Evolutionary conservation across 2,888 invertebrate genomes (phyloP), one percentile per base, ranked within the genome.

Genomic region (Noctua janthe): DNA sequence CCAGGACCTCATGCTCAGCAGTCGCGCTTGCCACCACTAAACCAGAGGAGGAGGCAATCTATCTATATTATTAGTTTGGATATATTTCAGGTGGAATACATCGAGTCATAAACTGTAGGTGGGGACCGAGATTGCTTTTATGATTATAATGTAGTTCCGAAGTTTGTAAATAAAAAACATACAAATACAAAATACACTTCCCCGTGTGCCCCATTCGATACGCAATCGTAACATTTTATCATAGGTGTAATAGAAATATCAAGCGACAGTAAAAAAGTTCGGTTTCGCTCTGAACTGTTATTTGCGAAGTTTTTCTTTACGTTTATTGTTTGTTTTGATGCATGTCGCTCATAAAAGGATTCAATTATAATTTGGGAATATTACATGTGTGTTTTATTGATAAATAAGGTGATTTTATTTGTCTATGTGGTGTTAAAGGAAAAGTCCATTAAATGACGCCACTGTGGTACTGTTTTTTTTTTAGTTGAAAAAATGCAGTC

Each of bases 171-270:
- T 97, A 97, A 96, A 96, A 92, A 94, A 39, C 20, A 69, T 94
- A 95, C 94, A 95, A 94, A 95, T 94, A 95, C 94, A 95, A 95
- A 95, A 96, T 94, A 95, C 94, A 89, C 87, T 88, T 91, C 92
- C 93, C 93, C 91, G 93, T 92, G 92, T 89, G 89, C 87, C 75
- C 82, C 88, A 87, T 90, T 90, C 89, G 87, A 89, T 87, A 91
- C 90, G 92, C 91, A 87, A 91, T 94, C 94, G 92, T 95, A 94
- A 96, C 95, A 96, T 96, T 96, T 94, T 94, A 96, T 97, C 97
- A 96, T 96, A 97, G 95, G 96, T 96, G 96, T 95, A 96, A 95
- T 96, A 93, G 93, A 94, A 95, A 95, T 94, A 94, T 93, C 93
- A 92, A 91, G 90, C 85, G 94, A 94, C 92, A 94, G 94, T 96